Conservation (phyloP, 2,113 vertebrate genomes). For the Chamaea fasciata region DNA sequence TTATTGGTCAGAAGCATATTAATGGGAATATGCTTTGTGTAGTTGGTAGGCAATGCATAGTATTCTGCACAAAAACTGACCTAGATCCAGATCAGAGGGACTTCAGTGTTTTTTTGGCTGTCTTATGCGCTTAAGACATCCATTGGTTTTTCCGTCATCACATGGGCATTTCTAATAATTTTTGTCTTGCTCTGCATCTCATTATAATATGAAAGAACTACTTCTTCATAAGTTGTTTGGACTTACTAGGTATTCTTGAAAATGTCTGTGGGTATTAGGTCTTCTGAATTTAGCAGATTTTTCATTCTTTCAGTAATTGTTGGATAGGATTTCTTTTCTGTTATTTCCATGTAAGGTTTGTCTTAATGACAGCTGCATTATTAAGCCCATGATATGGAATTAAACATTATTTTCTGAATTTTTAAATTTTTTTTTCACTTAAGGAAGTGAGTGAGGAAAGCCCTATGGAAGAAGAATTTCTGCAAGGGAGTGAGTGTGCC, state of each 20-base stretch:
- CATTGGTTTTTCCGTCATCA: not conserved
- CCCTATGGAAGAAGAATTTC: not conserved
- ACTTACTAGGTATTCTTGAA: not conserved
- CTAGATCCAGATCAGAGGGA: not conserved
- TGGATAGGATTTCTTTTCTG: not conserved
- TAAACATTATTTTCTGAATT: not conserved
- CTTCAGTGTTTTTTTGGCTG: not conserved
- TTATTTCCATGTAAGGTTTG: not conserved
- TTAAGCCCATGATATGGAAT: not conserved
- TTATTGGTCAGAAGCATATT: not conserved
- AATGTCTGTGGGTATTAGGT: not conserved
- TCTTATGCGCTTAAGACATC: not conserved
- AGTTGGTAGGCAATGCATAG: not conserved
- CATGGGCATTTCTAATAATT: not conserved
- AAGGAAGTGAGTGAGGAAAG: not conserved
- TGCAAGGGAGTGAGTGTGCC: not conserved
- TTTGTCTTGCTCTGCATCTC: not conserved
- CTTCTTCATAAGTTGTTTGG: not conserved
- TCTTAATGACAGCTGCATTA: not conserved
- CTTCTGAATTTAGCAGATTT: not conserved
- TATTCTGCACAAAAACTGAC: not conserved
- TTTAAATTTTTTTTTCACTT: not conserved
- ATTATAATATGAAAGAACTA: not conserved
- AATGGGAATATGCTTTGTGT: not conserved
- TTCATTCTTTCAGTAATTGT: not conserved